Percentiles rank a stretch among this genome's conserved stretches.
Conservation (phyloP, 2,888 invertebrate species). For the Electrophaes corylata region DNA sequence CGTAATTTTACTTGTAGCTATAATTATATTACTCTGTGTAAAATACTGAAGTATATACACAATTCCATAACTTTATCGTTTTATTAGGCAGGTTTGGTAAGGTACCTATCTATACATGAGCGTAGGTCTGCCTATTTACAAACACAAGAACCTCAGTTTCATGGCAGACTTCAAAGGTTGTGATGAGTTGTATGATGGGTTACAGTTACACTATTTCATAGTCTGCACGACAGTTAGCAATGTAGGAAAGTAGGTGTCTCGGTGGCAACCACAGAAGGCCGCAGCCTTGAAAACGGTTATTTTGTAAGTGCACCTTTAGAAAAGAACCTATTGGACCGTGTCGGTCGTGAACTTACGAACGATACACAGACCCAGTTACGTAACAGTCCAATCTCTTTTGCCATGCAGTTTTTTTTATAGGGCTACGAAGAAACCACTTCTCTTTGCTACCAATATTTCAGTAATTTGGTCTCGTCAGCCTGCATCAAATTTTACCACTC, state of each 20-base stretch:
- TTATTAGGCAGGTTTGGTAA: too few species aligned
- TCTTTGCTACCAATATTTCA: too few species aligned
- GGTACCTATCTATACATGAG: too few species aligned
- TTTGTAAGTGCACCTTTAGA: conserved; percentile 75
- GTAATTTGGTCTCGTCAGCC: too few species aligned
- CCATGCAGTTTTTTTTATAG: too few species aligned
- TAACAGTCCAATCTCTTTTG: conserved; percentile 39
- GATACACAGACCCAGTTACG: conserved; percentile 41
- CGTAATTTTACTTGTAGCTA: background rate
- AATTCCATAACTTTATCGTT: too few species aligned
- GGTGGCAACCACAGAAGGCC: conserved; percentile 48
- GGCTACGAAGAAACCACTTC: too few species aligned
- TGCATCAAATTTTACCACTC: too few species aligned
- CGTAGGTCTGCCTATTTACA: too few species aligned
- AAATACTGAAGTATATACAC: too few species aligned
- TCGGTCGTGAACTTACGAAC: conserved; percentile 78
- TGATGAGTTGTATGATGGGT: conserved; percentile 8
- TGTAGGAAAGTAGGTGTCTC: conserved; percentile 48
- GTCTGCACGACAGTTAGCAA: background rate
- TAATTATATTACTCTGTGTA: too few species aligned
- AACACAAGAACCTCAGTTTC: background rate
- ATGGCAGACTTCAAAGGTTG: background rate
- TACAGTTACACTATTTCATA: conserved; percentile 1
- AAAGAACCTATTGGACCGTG: conserved; percentile 68
- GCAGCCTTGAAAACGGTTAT: conserved; percentile 72